Evolutionary conservation across 2,797 vertebrate species (phyloP).

Genomic region (Chelon auratus): DNA sequence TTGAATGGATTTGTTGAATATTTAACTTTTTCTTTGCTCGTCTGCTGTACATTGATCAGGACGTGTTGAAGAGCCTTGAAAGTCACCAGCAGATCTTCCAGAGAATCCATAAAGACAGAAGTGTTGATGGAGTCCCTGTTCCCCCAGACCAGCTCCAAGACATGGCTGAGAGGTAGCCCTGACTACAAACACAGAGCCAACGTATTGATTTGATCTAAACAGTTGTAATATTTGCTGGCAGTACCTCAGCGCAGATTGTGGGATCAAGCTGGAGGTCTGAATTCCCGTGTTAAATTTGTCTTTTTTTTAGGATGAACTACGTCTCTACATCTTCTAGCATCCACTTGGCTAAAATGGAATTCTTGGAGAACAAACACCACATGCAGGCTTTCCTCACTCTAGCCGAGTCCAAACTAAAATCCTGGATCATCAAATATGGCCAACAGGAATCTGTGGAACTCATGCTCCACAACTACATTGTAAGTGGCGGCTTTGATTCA

Average conservation of each 20-base stretch:
- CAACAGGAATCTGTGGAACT: slow-evolving; percentile 90
- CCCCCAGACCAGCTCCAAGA: slow-evolving; percentile 93
- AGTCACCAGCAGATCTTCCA: slow-evolving; percentile 91
- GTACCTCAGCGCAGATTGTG: too few relatives aligned
- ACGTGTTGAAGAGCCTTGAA: slow-evolving; percentile 91
- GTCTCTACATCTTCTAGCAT: slow-evolving; percentile 90
- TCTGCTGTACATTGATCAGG: slow-evolving; percentile 74
- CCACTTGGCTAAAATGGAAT: slow-evolving; percentile 94
- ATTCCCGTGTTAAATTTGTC: slow-evolving; percentile 30
- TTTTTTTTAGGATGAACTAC: slow-evolving; percentile 89
- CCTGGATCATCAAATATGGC: slow-evolving; percentile 97
- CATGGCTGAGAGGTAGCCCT: slow-evolving; percentile 91
- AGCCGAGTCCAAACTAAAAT: slow-evolving; percentile 94
- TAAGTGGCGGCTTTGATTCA: slow-evolving; percentile 75
- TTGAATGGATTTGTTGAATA: background rate
- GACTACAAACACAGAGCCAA: background rate
- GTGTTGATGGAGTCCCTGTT: slow-evolving; percentile 91
- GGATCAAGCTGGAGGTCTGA: too few relatives aligned
- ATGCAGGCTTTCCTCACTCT: slow-evolving; percentile 92
- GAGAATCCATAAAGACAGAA: slow-evolving; percentile 90
- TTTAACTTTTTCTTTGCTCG: background rate
- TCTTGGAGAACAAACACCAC: slow-evolving; percentile 92
- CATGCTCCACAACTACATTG: slow-evolving; percentile 91
- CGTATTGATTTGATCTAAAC: background rate
- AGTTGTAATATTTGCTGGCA: slow-evolving; percentile 9